Evolutionary conservation across 30 jellyfish, hydroid and myxozoan genomes (phyloP), one percentile per base, ranked within the genome.

Genomic region (Mastigias papua): DNA sequence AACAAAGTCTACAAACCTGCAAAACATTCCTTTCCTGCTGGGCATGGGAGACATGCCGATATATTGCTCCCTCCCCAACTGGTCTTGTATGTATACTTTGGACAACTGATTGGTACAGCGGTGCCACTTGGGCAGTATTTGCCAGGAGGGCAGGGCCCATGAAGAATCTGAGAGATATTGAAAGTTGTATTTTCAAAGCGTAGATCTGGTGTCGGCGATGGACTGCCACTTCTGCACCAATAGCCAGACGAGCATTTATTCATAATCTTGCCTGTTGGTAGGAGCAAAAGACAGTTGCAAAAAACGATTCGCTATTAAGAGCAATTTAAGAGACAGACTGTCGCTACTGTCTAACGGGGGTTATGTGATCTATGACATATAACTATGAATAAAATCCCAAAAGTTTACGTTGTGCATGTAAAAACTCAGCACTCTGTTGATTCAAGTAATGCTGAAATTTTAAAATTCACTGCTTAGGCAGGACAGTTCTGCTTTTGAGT

Each of bases 81-180:
- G 21, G 93, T 63, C 61, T 91, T 96, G 61, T 78, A 87, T 10
- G 94, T 89, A 82, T 51, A 86, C 73, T 87, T 88, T 16, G 97
- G 94, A 58, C 99, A 96, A 7, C 92, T 78, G 48, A 78, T 80
- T 0, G 99, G 99, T 11, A 34, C 60, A 7, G 69, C 32, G 6
- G 97, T 70, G 34, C 95, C 96, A 58, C 58, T 22, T 10, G 98
- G 96, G 42, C 98, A 96, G 92, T 81, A 96, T 48, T 34, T 48
- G 34, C 99, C 99, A 32, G 98, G 99, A 6, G 99, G 99, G 54
- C 99, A 96, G 9, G 99, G 99, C 4, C 99, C 99, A 62, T 88
- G 97, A 57, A 69, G 57, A 34, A 88, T 35, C 58, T 29, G 88
- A 49, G 95, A 86, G 15, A 66, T 29, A 42, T 51, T 86, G 89